Conservation (phyloP, 2,113 vertebrate species). For the Ictidomys tridecemlineatus region DNA sequence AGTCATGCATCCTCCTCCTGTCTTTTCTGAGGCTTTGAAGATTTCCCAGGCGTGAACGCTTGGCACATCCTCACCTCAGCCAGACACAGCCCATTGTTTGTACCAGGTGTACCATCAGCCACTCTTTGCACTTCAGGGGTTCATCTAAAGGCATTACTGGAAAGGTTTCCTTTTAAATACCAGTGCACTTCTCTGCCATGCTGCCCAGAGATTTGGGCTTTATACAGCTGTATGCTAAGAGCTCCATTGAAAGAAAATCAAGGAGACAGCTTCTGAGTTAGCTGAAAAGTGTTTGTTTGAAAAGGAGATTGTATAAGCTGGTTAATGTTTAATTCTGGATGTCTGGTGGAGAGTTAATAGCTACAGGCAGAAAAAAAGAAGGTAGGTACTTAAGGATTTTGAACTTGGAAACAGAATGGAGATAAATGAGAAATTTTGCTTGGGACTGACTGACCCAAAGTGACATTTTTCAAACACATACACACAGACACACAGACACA, state of each 20-base stretch:
- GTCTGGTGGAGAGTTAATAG: conserved; percentile 51
- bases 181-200: not conserved
- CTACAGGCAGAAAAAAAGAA: not conserved
- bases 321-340: conserved; percentile 63
- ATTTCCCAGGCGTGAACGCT: not conserved
- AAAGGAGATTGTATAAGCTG: conserved; percentile 61
- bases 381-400: not conserved
- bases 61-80: not conserved
- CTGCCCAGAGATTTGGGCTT: conserved; percentile 12
- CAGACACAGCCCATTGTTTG: not conserved
- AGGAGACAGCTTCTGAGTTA: conserved; percentile 66
- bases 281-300: conserved; percentile 55
- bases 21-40: not conserved
- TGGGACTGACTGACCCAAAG: not conserved
- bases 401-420: not conserved
- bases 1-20: not conserved
- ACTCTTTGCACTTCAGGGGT: not conserved
- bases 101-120: not conserved
- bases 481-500: too few relatives aligned
- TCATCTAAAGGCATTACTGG: not conserved
- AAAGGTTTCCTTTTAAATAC: conserved; percentile 36
- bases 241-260: conserved; percentile 67
- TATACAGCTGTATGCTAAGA: not conserved
- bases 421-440: not conserved
- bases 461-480: not conserved